phyloP scores from a whole-genome alignment of 2,888 invertebrate species.

The Latheticus oryzae region DNA sequence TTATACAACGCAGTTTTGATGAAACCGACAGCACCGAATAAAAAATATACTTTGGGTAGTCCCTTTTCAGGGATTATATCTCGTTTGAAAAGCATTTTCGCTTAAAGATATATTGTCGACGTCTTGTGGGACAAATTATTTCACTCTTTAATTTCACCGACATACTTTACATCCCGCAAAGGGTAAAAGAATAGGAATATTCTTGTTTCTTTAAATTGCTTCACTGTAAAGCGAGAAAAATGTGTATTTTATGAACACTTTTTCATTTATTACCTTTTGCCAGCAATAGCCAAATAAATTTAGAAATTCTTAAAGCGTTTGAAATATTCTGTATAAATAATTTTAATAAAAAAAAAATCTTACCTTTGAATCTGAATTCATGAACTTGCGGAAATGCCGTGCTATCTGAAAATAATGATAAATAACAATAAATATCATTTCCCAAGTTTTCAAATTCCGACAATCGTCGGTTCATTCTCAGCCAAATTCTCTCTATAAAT shows the following conservation, averaged over 20 bases:
- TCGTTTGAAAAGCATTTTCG: conserved; percentile 20
- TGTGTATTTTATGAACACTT: too few species aligned
- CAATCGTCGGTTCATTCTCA: not conserved
- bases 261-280: too few species aligned
- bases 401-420: conserved; percentile 27
- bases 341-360: too few species aligned
- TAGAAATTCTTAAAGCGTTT: too few species aligned
- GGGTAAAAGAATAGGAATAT: too few species aligned
- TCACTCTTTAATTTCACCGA: conserved; percentile 15
- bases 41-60: conserved; percentile 20
- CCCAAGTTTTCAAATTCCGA: conserved; percentile 11
- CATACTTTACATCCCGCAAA: conserved; percentile 9
- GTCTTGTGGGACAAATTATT: conserved; percentile 28
- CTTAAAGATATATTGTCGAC: conserved; percentile 26
- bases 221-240: too few species aligned
- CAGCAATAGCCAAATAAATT: too few species aligned
- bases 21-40: conserved; percentile 26
- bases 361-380: conserved; percentile 14
- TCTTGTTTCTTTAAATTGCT: not conserved
- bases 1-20: conserved; percentile 23
- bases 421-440: conserved; percentile 11
- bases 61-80: conserved; percentile 28
- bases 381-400: conserved; percentile 16
- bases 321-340: not conserved
- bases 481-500: conserved; percentile 10